Conservation (phyloP, 2,888 invertebrate genomes). For the Zhengitettix transpicula region DNA sequence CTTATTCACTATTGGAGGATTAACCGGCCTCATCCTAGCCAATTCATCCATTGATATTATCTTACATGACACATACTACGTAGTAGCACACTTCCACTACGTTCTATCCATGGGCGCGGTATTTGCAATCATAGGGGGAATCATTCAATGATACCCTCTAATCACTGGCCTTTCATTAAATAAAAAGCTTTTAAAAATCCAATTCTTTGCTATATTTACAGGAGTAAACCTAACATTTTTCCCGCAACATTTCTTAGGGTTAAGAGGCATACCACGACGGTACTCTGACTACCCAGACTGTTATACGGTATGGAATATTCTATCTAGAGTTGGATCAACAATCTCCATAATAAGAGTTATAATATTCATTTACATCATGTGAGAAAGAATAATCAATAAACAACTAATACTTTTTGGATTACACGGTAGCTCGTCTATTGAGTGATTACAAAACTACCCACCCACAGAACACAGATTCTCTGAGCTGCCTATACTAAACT, state of each 20-base stretch:
- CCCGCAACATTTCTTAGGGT: neutral
- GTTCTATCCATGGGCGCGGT: conserved; percentile 32
- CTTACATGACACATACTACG: no score
- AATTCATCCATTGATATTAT: conserved; percentile 17
- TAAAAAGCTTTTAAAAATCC: neutral
- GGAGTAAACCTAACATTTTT: neutral
- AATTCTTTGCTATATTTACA: neutral
- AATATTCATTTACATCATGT: conserved; percentile 41
- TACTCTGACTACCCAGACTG: neutral
- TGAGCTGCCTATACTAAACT: conserved; percentile 38
- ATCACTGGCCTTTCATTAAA: conserved; percentile 14
- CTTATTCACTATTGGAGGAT: neutral
- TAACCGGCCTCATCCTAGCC: neutral
- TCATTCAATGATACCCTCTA: conserved; percentile 27
- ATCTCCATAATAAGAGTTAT: conserved; percentile 25
- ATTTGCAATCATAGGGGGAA: conserved; percentile 29
- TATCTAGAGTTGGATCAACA: neutral
- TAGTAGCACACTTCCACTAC: conserved; percentile 34
- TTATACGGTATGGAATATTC: neutral
- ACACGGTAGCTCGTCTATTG: conserved; percentile 38
- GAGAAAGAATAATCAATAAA: conserved; percentile 38
- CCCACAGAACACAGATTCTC: conserved; percentile 41
- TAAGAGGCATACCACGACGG: neutral
- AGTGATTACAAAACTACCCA: conserved; percentile 40
- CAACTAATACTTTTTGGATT: conserved; percentile 32